A percentile compares a stretch with the other conserved stretches of the same genome.
These are phyloP conservation scores for Sitobion miscanthi DNA, from an alignment of 1,140 invertebrate species.

Conservation along the genomic window DNA sequence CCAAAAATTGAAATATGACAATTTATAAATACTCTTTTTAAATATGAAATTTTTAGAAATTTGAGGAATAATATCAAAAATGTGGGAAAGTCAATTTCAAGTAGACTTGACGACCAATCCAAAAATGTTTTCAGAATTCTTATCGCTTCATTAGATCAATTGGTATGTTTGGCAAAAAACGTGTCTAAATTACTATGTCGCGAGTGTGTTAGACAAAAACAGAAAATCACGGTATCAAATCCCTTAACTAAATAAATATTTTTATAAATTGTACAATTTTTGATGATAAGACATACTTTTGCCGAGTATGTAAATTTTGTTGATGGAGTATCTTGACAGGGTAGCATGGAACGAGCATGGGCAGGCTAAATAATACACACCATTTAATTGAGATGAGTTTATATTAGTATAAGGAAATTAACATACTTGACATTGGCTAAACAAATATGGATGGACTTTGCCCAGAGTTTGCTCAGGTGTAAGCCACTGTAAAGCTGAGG, in stretches of 20 bases:
- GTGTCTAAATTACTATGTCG: too few species aligned
- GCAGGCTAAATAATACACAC: constrained; percentile 73
- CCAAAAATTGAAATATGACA: too few species aligned
- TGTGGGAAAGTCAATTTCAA: too few species aligned
- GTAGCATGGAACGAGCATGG: constrained; percentile 84
- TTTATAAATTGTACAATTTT: constrained; percentile 59
- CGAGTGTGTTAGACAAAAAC: too few species aligned
- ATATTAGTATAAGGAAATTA: constrained; percentile 27
- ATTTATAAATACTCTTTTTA: too few species aligned
- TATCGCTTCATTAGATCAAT: too few species aligned
- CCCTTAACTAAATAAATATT: not conserved
- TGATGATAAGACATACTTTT: constrained; percentile 61
- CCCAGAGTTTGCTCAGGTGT: constrained; percentile 85
- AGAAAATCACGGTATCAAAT: too few species aligned
- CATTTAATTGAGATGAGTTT: constrained; percentile 48
- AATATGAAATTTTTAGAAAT: too few species aligned
- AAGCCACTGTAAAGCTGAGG: constrained; percentile 90
- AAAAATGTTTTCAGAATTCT: too few species aligned
- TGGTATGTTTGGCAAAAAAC: too few species aligned
- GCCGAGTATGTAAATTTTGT: constrained; percentile 89
- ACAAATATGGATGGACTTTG: constrained; percentile 86
- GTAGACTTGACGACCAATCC: too few species aligned
- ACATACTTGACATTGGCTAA: constrained; percentile 87
- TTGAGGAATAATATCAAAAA: too few species aligned
- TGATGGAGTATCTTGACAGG: constrained; percentile 93